phyloP scores from a whole-genome alignment of 2,888 invertebrate species.

The Melanostoma mellinum region DNA sequence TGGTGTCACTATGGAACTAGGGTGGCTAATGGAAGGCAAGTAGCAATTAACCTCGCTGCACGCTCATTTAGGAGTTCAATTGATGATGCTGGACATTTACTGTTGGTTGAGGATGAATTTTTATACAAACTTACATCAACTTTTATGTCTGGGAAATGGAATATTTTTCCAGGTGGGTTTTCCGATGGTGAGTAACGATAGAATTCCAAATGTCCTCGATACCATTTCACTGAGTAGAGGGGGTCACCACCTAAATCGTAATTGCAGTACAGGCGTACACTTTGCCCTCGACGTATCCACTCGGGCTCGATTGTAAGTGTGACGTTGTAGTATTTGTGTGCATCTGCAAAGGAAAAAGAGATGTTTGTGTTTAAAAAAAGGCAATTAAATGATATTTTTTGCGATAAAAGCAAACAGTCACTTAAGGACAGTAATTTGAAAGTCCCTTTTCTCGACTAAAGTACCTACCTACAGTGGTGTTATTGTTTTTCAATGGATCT shows the following conservation, averaged over 20 bases:
- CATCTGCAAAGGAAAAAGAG: constrained; percentile 82
- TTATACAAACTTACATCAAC: constrained; percentile 85
- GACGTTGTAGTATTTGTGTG: constrained; percentile 83
- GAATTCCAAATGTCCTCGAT: constrained; percentile 87
- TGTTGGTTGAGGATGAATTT: constrained; percentile 2
- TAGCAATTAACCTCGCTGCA: constrained; percentile 52
- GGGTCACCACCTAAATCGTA: constrained; percentile 87
- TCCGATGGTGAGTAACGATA: constrained; percentile 87
- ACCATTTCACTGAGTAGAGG: constrained; percentile 88
- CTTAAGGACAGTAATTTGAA: not conserved
- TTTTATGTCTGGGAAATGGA: constrained; percentile 86
- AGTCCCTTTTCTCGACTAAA: too few relatives aligned
- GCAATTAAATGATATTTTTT: not conserved
- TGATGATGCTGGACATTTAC: constrained; percentile 19
- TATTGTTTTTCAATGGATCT: too few relatives aligned
- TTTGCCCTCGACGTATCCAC: constrained; percentile 85
- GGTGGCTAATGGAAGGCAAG: constrained; percentile 26
- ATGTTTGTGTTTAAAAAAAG: constrained; percentile 21
- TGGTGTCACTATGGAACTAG: not conserved
- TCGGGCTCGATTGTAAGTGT: constrained; percentile 84
- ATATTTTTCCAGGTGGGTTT: constrained; percentile 86
- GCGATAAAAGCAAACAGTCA: not conserved
- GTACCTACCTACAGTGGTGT: too few relatives aligned
- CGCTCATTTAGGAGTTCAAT: constrained; percentile 36
- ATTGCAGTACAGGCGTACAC: constrained; percentile 84